A percentile compares a stretch with the other conserved stretches of the same genome.
These are phyloP conservation scores for Drosophila gunungcola DNA, from an alignment of 1,140 invertebrate species.

Conservation along the genomic window DNA sequence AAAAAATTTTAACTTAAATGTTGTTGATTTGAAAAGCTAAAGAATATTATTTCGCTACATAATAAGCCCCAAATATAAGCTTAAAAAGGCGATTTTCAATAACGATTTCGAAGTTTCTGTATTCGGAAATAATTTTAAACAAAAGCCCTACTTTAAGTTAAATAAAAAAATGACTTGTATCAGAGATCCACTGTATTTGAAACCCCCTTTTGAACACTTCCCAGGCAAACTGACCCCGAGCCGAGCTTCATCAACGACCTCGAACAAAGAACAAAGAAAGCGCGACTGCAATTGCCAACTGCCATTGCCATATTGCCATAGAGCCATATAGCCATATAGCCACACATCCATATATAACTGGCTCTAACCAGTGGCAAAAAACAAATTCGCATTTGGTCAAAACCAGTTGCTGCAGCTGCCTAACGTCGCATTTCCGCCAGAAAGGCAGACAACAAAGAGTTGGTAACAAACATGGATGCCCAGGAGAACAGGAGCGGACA, in stretches of 20 bases:
- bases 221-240: slow-evolving; percentile 38
- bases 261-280: slow-evolving; percentile 51
- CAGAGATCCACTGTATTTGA: slow-evolving; percentile 7
- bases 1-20: too few species aligned
- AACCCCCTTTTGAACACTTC: slow-evolving; percentile 3
- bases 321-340: neutral
- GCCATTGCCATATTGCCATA: neutral
- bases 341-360: slow-evolving; percentile 1
- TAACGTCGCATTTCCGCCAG: slow-evolving; percentile 27
- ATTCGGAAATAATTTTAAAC: neutral
- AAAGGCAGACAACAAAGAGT: neutral
- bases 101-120: neutral
- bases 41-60: too few species aligned
- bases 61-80: too few species aligned
- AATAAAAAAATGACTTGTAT: neutral
- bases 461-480: slow-evolving; percentile 41
- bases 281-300: slow-evolving; percentile 17
- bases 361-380: slow-evolving; percentile 19
- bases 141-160: neutral
- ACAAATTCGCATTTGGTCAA: slow-evolving; percentile 26
- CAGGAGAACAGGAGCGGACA: slow-evolving; percentile 37
- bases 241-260: slow-evolving; percentile 32
- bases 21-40: too few species aligned
- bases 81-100: too few species aligned
- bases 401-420: slow-evolving; percentile 33